phyloP scores from a whole-genome alignment of 2,113 vertebrate genomes.

The Alethe diademata region DNA sequence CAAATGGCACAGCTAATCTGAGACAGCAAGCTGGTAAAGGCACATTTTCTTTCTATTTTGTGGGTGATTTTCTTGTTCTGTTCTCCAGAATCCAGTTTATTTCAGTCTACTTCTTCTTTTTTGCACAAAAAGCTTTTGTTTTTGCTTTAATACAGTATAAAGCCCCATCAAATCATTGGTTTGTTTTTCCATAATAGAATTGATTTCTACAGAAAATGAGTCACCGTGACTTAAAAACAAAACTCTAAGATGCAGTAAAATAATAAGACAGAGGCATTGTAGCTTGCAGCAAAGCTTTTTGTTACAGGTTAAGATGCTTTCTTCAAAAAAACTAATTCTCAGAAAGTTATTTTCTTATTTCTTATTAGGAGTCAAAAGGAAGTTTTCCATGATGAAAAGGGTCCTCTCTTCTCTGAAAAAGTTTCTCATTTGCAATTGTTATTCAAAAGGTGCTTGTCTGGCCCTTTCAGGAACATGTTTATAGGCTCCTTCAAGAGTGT shows the following conservation, averaged over 20 bases:
- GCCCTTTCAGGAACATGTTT: neutral
- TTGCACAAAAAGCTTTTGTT: neutral
- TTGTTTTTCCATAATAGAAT: neutral
- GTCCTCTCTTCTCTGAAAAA: neutral
- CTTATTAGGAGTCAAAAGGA: neutral
- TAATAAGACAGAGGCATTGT: neutral
- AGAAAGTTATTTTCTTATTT: neutral
- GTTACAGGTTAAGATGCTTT: neutral
- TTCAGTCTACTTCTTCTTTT: neutral
- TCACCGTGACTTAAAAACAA: neutral
- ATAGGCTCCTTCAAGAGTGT: neutral
- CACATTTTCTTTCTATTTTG: neutral
- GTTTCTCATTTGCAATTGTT: neutral
- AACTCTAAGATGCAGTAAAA: neutral
- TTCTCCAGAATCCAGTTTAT: neutral
- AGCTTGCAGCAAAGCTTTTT: neutral
- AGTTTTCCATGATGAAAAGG: neutral
- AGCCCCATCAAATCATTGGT: neutral
- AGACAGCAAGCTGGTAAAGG: neutral
- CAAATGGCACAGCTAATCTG: neutral
- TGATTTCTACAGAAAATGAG: neutral
- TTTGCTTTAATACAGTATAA: neutral
- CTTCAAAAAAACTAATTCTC: neutral
- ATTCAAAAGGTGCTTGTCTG: neutral
- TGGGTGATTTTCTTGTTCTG: neutral